Evolutionary conservation across 2,797 vertebrate species (phyloP).

Genomic region (Hyperoplus immaculatus): DNA sequence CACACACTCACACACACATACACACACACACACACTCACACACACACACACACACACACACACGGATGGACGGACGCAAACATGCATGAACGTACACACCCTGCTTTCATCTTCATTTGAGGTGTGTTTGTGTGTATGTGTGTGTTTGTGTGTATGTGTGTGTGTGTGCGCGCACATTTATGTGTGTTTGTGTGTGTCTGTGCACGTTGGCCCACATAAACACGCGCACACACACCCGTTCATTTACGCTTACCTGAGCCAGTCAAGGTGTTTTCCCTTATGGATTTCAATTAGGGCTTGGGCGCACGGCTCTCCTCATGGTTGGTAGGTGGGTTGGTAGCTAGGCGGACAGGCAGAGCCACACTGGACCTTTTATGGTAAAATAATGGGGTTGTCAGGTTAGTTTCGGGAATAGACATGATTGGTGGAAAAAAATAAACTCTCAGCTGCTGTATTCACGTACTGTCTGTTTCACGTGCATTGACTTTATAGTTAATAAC

Average conservation of each 20-base stretch:
- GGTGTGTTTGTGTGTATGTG: background rate
- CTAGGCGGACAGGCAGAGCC: constrained; percentile 7
- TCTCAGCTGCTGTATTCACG: background rate
- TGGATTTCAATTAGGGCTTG: constrained; percentile 74
- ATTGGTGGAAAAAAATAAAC: constrained; percentile 21
- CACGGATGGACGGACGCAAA: constrained; percentile 1
- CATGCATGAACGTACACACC: constrained; percentile 42
- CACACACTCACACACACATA: constrained; percentile 42
- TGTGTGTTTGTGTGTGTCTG: constrained; percentile 18
- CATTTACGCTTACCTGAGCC: constrained; percentile 76
- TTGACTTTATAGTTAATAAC: background rate
- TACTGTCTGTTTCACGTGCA: background rate
- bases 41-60: constrained; percentile 43
- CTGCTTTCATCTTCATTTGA: constrained; percentile 52
- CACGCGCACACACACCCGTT: constrained; percentile 48
- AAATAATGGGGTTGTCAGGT: background rate
- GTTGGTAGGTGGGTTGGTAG: constrained; percentile 10
- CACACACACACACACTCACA: constrained; percentile 55
- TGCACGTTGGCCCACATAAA: constrained; percentile 54
- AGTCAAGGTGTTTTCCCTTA: constrained; percentile 76
- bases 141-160: constrained; percentile 5
- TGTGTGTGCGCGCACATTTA: constrained; percentile 48
- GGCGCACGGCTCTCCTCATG: constrained; percentile 27
- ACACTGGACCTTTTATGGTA: background rate
- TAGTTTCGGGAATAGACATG: background rate